phyloP scores from a whole-genome alignment of 2,113 vertebrate genomes.

The Pluvialis apricaria region DNA sequence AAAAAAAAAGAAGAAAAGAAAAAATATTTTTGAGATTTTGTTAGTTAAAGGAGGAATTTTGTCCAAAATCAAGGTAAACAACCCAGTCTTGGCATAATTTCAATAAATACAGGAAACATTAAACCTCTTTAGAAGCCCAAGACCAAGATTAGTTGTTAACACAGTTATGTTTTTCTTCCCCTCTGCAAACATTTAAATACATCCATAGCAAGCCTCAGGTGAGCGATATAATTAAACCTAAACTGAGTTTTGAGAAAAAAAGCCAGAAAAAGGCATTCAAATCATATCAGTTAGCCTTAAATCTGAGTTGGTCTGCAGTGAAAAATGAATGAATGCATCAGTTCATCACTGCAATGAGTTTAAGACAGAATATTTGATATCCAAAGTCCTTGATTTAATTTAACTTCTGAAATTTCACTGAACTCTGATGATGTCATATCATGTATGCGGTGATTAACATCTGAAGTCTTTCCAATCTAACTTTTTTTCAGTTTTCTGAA shows the following conservation, averaged over 20 bases:
- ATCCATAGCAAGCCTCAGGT: background rate
- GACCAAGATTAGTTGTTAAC: background rate
- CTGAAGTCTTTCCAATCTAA: rapidly evolving
- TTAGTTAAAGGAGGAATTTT: background rate
- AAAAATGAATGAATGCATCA: background rate
- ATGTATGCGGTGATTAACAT: background rate
- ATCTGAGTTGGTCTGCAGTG: background rate
- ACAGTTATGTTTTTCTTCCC: background rate
- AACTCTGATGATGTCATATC: background rate
- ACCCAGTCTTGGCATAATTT: background rate
- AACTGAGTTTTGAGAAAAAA: background rate
- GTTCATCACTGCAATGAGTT: background rate
- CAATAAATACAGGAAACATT: background rate
- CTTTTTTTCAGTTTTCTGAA: background rate
- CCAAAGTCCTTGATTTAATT: background rate
- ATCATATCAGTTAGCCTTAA: background rate
- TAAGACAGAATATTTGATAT: background rate
- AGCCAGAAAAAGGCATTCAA: background rate
- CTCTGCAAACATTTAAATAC: background rate
- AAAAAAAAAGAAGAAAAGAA: too few relatives aligned
- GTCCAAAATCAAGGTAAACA: background rate
- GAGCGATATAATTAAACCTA: background rate
- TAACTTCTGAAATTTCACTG: background rate
- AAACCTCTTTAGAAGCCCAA: background rate
- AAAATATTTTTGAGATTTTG: background rate